Evolutionary conservation across 2,113 vertebrate genomes (phyloP).

Genomic region (Porphyrio hochstetteri): DNA sequence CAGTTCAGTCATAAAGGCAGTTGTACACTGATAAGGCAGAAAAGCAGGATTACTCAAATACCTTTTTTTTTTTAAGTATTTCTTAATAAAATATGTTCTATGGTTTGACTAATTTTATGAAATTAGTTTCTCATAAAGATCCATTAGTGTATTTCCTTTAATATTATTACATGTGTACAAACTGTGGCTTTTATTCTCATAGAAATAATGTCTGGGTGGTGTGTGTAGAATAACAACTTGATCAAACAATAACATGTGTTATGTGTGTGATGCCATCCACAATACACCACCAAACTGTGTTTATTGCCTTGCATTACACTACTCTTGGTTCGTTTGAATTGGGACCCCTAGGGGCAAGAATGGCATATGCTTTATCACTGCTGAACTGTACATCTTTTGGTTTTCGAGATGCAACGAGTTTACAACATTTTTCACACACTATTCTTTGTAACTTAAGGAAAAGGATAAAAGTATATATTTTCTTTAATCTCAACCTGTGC

Average conservation of each 20-base stretch:
- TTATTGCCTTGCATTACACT: not conserved
- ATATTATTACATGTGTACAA: not conserved
- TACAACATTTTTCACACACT: not conserved
- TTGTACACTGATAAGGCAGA: not conserved
- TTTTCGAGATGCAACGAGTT: not conserved
- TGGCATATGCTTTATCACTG: not conserved
- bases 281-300: not conserved
- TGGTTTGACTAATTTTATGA: not conserved
- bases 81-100: not conserved
- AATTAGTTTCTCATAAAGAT: not conserved
- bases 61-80: not conserved
- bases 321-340: not conserved
- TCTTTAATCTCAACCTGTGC: not conserved
- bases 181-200: not conserved
- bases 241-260: not conserved
- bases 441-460: not conserved
- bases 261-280: not conserved
- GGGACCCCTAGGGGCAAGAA: not conserved
- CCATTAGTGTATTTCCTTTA: not conserved
- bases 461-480: not conserved
- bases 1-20: not conserved
- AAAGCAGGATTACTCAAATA: not conserved
- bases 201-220: not conserved
- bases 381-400: not conserved
- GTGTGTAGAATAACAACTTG: not conserved